A percentile compares a stretch with the other conserved stretches of the same genome.
Evolutionary conservation across 1,140 invertebrate species (phyloP).

Genomic region (Drosophila athabasca): DNA sequence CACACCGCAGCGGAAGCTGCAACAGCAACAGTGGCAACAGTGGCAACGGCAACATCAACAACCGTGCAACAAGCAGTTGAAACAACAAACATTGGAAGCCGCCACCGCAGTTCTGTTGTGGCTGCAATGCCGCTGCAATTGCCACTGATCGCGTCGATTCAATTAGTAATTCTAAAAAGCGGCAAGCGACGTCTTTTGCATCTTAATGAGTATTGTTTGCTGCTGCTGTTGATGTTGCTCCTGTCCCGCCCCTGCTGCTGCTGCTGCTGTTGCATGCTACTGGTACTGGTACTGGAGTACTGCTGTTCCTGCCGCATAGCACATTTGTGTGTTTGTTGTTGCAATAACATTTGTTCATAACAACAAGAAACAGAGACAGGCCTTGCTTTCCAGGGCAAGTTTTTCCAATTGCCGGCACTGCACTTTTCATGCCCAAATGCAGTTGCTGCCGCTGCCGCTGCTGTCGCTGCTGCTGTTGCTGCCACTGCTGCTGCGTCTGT

Average conservation of each 20-base stretch:
- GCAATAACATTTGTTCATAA: conserved; percentile 69
- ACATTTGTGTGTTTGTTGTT: conserved; percentile 37
- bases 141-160: conserved; percentile 81
- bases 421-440: conserved; percentile 77
- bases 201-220: conserved; percentile 62
- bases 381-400: conserved; percentile 62
- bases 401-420: conserved; percentile 72
- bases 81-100: conserved; percentile 57
- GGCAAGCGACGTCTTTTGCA: conserved; percentile 78
- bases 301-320: conserved; percentile 3
- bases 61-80: conserved; percentile 17
- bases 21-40: conserved; percentile 27
- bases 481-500: conserved; percentile 7
- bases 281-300: conserved; percentile 13
- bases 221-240: conserved; percentile 9
- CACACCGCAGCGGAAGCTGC: conserved; percentile 50
- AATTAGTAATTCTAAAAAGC: conserved; percentile 83
- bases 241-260: conserved; percentile 21
- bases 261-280: conserved; percentile 8
- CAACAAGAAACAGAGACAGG: conserved; percentile 40
- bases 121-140: conserved; percentile 64
- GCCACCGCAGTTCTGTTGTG: conserved; percentile 41
- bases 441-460: conserved; percentile 35
- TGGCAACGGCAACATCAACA: conserved; percentile 16
- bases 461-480: conserved; percentile 6